phyloP scores from a whole-genome alignment of 2,113 vertebrate species.

The Oncorhynchus clarkii region DNA sequence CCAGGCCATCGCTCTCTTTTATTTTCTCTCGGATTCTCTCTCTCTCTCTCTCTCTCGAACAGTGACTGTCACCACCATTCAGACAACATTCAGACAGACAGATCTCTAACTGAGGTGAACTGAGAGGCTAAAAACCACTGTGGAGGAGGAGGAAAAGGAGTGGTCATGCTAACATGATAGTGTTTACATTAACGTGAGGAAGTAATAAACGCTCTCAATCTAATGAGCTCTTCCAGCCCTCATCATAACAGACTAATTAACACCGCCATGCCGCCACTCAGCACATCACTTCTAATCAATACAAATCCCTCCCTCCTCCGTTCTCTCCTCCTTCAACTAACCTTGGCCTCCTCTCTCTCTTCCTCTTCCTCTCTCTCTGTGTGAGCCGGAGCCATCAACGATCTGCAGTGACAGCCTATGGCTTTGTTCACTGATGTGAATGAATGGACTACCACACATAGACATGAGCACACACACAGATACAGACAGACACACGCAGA shows the following conservation, averaged over 20 bases:
- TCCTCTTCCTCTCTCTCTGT: neutral
- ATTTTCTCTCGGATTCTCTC: no score
- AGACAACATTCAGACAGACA: no score
- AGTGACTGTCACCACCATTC: no score
- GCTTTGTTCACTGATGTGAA: neutral
- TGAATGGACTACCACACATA: constrained; percentile 9
- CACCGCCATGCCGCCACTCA: neutral
- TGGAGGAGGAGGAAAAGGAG: neutral
- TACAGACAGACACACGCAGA: no score
- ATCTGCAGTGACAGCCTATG: neutral
- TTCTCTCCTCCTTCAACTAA: neutral
- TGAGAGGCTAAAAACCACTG: neutral
- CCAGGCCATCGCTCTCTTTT: neutral
- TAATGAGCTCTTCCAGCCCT: no score
- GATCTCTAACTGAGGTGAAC: no score
- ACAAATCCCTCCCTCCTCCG: neutral
- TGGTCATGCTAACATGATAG: no score
- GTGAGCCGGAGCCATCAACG: neutral
- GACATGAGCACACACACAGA: constrained; percentile 2
- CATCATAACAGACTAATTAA: neutral
- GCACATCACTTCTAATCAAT: neutral
- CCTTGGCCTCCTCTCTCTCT: neutral
- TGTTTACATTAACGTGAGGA: no score
- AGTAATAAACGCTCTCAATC: no score
- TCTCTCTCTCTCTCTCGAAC: no score